Conservation (phyloP, 1,140 invertebrate genomes). For the Diprion similis region DNA sequence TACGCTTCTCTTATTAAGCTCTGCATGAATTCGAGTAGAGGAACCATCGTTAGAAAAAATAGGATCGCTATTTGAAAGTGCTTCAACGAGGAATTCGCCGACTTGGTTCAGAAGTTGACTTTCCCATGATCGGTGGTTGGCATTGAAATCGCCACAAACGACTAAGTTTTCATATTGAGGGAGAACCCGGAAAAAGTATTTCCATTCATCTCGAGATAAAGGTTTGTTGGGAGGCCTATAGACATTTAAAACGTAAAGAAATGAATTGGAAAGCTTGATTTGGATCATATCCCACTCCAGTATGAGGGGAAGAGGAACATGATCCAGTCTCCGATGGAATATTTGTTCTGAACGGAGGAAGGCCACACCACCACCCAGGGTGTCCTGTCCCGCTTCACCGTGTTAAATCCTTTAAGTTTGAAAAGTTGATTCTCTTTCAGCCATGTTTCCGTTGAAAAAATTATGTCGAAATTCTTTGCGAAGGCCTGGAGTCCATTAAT, state of each 20-base stretch:
- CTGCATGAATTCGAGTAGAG: no score
- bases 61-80: no score
- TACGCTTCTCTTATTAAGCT: no score
- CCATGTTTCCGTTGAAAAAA: constrained; percentile 22
- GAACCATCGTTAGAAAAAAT: no score
- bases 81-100: no score
- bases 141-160: constrained; percentile 29
- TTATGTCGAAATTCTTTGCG: constrained; percentile 16
- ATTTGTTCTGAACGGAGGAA: constrained; percentile 20
- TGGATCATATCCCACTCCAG: constrained; percentile 15
- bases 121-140: constrained; percentile 3
- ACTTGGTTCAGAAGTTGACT: no score
- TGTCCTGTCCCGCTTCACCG: constrained; percentile 13
- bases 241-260: not conserved
- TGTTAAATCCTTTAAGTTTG: constrained; percentile 18
- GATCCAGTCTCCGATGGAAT: not conserved
- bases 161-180: not conserved
- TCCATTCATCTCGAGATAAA: not conserved
- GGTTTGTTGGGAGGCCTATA: constrained; percentile 5
- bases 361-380: constrained; percentile 20
- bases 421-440: not conserved
- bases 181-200: not conserved
- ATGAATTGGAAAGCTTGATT: not conserved
- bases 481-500: constrained; percentile 13
- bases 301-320: not conserved